Evolutionary conservation across 2,888 invertebrate species (phyloP).

Genomic region (Drosophila kambysellisi): DNA sequence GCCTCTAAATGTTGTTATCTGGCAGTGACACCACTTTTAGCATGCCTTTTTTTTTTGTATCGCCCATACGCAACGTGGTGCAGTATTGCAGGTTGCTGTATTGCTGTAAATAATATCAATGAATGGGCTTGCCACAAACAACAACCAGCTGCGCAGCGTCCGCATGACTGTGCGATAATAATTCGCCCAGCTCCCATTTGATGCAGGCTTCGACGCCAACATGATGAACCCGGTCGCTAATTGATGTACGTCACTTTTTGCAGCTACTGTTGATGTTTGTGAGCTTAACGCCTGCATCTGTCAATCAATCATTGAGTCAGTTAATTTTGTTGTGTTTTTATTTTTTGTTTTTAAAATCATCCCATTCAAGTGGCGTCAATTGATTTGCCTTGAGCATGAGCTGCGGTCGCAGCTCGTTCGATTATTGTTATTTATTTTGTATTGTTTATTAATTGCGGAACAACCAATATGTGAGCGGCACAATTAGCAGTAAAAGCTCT

Average conservation of each 20-base stretch:
- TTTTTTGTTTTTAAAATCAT: constrained; percentile 6
- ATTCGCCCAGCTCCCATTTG: neutral
- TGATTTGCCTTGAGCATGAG: constrained; percentile 50
- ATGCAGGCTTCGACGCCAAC: constrained; percentile 16
- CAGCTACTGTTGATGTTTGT: constrained; percentile 20
- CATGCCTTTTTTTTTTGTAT: constrained; percentile 37
- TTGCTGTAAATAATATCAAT: constrained; percentile 27
- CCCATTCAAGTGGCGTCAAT: constrained; percentile 19
- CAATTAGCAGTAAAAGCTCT: constrained; percentile 6
- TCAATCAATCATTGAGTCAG: constrained; percentile 42
- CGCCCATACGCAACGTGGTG: constrained; percentile 56
- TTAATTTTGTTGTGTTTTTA: constrained; percentile 8
- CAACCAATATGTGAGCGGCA: neutral
- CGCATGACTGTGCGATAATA: constrained; percentile 14
- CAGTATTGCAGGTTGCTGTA: constrained; percentile 26
- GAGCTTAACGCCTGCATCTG: constrained; percentile 31
- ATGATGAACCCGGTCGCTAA: constrained; percentile 33
- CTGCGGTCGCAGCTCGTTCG: constrained; percentile 11
- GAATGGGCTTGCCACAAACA: constrained; percentile 35
- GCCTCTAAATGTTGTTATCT: constrained; percentile 61
- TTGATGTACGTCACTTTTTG: constrained; percentile 37
- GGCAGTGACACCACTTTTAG: constrained; percentile 55
- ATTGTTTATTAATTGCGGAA: constrained; percentile 10
- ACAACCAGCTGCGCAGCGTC: constrained; percentile 15
- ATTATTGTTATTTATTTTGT: constrained; percentile 15